Conservation (phyloP, 2,888 invertebrate species). For the Tigriopus californicus region DNA sequence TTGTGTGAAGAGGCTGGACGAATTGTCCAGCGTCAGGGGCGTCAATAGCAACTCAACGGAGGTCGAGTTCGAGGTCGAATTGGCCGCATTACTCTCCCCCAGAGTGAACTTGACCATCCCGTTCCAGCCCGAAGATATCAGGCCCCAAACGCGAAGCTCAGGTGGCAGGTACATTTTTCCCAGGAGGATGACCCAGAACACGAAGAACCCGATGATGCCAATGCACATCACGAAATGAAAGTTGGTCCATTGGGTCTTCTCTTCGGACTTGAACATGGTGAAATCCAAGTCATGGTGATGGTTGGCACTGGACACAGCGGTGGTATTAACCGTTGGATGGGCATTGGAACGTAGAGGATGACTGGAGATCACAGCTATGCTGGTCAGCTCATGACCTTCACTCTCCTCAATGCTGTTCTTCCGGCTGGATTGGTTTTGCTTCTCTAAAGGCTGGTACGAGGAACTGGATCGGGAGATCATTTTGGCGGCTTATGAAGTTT, state of each 20-base stretch:
- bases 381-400: neutral
- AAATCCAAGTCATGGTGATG: neutral
- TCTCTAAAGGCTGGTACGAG: constrained; percentile 4
- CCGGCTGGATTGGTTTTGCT: neutral
- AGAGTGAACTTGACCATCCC: no score
- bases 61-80: no score
- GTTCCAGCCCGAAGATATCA: no score
- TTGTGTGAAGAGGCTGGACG: no score
- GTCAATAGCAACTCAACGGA: no score
- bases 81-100: no score
- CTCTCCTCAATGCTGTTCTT: neutral
- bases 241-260: constrained; percentile 5
- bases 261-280: neutral
- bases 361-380: neutral
- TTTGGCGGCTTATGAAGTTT: neutral
- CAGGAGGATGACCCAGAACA: constrained; percentile 13
- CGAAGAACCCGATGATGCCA: constrained; percentile 13
- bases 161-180: constrained; percentile 11
- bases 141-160: constrained; percentile 2
- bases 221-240: constrained; percentile 14
- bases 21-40: no score
- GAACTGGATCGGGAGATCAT: constrained; percentile 9
- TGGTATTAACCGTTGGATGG: neutral
- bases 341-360: neutral
- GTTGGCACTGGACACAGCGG: neutral